A percentile compares a stretch with the other conserved stretches of the same genome.
Conservation (phyloP, 2,888 invertebrate species). For the Cybosia mesomella region DNA sequence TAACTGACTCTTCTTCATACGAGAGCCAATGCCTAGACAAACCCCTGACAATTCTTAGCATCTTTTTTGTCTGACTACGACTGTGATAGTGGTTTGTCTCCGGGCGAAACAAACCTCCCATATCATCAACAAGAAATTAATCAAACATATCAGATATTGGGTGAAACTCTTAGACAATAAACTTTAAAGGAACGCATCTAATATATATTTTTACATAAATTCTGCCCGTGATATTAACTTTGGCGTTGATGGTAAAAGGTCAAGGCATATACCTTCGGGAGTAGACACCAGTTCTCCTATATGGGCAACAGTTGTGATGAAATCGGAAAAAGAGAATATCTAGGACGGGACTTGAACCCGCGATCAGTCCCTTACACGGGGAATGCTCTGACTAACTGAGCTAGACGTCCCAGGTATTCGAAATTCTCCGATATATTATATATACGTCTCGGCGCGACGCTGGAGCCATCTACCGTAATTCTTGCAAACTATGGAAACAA, state of each 20-base stretch:
- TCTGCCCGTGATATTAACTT: neutral
- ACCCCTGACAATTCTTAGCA: no score
- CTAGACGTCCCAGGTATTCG: no score
- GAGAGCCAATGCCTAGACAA: no score
- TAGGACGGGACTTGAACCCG: no score
- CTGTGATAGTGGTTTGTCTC: neutral
- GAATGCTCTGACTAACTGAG: no score
- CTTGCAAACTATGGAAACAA: no score
- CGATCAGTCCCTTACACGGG: no score
- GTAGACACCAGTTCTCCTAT: neutral
- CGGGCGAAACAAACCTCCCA: neutral
- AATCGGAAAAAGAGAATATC: no score
- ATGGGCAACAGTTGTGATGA: neutral
- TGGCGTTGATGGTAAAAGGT: neutral
- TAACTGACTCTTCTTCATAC: no score
- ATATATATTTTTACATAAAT: slow-evolving; percentile 5
- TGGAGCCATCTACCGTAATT: no score
- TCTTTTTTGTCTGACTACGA: neutral
- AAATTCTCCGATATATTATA: no score
- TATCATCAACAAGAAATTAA: neutral
- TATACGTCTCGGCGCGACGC: neutral
- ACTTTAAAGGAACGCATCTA: neutral
- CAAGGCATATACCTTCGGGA: neutral
- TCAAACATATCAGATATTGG: neutral
- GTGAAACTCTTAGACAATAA: neutral